Conservation (phyloP, 2,797 vertebrate genomes). For the Spondyliosoma cantharus region DNA sequence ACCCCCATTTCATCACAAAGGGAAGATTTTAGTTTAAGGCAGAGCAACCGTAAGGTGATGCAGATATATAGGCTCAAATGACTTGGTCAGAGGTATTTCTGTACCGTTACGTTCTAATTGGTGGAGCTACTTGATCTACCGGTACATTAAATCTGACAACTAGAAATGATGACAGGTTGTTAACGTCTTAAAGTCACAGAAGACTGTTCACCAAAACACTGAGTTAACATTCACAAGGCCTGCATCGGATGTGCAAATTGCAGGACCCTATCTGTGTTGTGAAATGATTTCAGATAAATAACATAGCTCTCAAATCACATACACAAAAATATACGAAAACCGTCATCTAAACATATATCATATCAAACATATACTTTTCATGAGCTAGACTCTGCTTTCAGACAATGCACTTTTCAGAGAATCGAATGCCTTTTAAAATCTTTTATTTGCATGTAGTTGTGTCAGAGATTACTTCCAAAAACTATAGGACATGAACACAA, state of each 20-base stretch:
- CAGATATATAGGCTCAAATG: slow-evolving; percentile 30
- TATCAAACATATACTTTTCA: no score
- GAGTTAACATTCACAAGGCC: background rate
- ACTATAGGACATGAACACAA: background rate
- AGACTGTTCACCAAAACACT: background rate
- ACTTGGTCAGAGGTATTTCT: slow-evolving; percentile 9
- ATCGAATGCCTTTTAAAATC: background rate
- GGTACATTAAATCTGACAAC: slow-evolving; percentile 15
- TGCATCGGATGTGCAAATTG: background rate
- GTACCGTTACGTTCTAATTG: slow-evolving; percentile 16
- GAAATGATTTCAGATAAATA: background rate
- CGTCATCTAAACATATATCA: background rate
- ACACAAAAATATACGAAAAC: background rate
- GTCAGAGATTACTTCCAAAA: background rate
- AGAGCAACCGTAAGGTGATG: background rate
- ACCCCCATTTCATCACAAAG: slow-evolving; percentile 44
- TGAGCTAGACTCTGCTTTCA: background rate
- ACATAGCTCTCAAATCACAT: background rate
- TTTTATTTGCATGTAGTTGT: background rate
- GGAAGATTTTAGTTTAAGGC: slow-evolving; percentile 13
- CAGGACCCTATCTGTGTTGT: background rate
- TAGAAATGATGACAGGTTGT: background rate
- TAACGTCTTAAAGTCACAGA: background rate
- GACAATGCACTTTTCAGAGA: background rate
- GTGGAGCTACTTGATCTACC: slow-evolving; percentile 20